phyloP scores from a whole-genome alignment of 2,113 vertebrate genomes.

The Lampris megalopsis region DNA sequence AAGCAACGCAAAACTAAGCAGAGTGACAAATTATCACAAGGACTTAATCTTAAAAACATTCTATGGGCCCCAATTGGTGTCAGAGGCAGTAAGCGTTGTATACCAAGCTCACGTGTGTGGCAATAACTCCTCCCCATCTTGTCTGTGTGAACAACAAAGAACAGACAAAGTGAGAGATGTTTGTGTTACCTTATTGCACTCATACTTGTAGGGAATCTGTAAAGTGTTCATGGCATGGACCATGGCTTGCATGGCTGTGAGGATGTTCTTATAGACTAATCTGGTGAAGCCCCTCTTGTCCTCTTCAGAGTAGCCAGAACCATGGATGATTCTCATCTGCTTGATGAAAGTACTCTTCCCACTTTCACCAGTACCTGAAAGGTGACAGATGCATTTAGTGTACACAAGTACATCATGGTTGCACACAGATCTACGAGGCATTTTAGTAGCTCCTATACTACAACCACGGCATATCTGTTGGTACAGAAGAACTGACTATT shows the following conservation, averaged over 20 bases:
- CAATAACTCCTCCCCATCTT: too few species aligned
- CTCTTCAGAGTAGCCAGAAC: slow-evolving; percentile 95
- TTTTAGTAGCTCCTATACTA: too few species aligned
- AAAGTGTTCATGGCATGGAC: slow-evolving; percentile 93
- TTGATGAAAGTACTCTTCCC: slow-evolving; percentile 86
- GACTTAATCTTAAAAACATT: slow-evolving; percentile 28
- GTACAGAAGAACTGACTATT: too few species aligned
- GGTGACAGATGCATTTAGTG: neutral
- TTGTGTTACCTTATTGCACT: slow-evolving; percentile 89
- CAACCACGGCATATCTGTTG: too few species aligned
- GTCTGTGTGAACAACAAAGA: neutral
- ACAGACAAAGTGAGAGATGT: slow-evolving; percentile 12
- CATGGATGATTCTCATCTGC: slow-evolving; percentile 87
- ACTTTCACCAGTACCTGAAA: slow-evolving; percentile 82
- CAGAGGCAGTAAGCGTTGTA: slow-evolving; percentile 16
- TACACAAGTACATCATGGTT: neutral
- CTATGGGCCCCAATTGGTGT: slow-evolving; percentile 4
- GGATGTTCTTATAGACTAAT: slow-evolving; percentile 97
- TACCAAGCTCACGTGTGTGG: neutral
- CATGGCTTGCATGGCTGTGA: slow-evolving; percentile 97
- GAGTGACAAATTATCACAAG: slow-evolving; percentile 57
- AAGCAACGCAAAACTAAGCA: slow-evolving; percentile 67
- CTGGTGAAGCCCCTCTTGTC: slow-evolving; percentile 93
- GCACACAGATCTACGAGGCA: too few species aligned
- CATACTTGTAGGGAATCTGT: slow-evolving; percentile 93